A percentile compares a stretch with the other conserved stretches of the same genome.
Evolutionary conservation across 1,140 invertebrate species (phyloP).

Genomic region (Odontomachus brunneus): DNA sequence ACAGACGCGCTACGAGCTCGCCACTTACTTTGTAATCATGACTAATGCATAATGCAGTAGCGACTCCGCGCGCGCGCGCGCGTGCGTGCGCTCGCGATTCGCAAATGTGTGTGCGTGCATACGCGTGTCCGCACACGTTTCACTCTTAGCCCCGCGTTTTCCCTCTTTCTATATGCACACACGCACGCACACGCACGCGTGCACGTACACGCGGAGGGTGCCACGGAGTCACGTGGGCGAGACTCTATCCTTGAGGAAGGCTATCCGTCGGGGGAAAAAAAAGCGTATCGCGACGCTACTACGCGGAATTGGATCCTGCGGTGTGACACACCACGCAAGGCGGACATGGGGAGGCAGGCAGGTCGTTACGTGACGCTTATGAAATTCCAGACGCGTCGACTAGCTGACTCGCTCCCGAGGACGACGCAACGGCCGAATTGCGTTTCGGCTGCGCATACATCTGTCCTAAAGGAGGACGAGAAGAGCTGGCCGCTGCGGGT

Average conservation of each 20-base stretch:
- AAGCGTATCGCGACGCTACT: slow-evolving; percentile 13
- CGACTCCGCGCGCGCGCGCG: slow-evolving; percentile 41
- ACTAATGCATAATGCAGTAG: slow-evolving; percentile 81
- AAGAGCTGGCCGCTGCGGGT: no score
- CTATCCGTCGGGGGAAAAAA: background rate
- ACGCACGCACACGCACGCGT: background rate
- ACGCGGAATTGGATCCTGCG: slow-evolving; percentile 54
- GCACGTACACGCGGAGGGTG: slow-evolving; percentile 1
- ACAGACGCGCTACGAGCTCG: slow-evolving; percentile 76
- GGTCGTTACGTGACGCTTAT: slow-evolving; percentile 26
- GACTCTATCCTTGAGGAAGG: background rate
- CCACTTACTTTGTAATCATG: slow-evolving; percentile 82
- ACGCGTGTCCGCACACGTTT: background rate
- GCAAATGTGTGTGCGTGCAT: slow-evolving; percentile 24
- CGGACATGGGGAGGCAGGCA: background rate
- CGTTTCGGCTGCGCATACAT: background rate
- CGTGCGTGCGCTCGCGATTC: no score
- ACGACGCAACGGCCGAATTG: background rate
- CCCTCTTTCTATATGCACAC: slow-evolving; percentile 18
- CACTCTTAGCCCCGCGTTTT: background rate
- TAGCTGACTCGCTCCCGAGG: background rate
- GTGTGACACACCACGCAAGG: background rate
- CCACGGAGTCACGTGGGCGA: background rate
- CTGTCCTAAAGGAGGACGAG: no score
- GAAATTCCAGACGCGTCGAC: slow-evolving; percentile 23